Conservation (phyloP, 2,888 invertebrate genomes). For the Scaptomyza parva region DNA sequence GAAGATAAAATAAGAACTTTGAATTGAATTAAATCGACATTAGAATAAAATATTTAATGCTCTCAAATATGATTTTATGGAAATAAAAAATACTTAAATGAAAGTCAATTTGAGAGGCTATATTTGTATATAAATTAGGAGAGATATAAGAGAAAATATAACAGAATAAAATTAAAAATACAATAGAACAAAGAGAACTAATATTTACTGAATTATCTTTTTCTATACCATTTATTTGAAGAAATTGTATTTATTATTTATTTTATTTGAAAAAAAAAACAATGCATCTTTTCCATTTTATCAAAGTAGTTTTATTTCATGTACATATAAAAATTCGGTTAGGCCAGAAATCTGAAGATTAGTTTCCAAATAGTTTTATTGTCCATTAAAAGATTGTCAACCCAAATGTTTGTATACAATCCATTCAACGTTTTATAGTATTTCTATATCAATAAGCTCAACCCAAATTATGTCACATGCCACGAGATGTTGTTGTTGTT, state of each 20-base stretch:
- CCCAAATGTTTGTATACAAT: constrained; percentile 33
- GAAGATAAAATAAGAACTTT: neutral
- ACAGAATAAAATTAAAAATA: neutral
- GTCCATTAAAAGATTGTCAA: constrained; percentile 22
- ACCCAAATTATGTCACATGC: constrained; percentile 40
- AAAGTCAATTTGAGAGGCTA: too few relatives aligned
- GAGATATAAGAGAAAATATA: neutral
- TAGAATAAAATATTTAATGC: neutral
- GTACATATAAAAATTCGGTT: neutral
- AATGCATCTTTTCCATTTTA: too few relatives aligned
- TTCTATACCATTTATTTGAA: too few relatives aligned
- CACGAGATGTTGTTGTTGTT: neutral
- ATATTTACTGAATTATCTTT: too few relatives aligned
- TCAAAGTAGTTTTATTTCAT: too few relatives aligned
- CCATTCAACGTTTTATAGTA: constrained; percentile 40
- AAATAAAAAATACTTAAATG: neutral
- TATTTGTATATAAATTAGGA: neutral
- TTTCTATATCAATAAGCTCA: constrained; percentile 32
- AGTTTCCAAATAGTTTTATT: constrained; percentile 38
- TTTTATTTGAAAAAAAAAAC: too few relatives aligned
- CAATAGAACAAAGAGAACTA: too few relatives aligned
- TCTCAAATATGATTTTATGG: neutral
- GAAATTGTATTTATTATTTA: too few relatives aligned
- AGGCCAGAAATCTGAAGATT: constrained; percentile 5
- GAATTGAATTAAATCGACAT: constrained; percentile 1